Evolutionary conservation across 2,888 invertebrate species (phyloP), one percentile per base, ranked within the genome.

Genomic region (Siphlonurus alternatus): DNA sequence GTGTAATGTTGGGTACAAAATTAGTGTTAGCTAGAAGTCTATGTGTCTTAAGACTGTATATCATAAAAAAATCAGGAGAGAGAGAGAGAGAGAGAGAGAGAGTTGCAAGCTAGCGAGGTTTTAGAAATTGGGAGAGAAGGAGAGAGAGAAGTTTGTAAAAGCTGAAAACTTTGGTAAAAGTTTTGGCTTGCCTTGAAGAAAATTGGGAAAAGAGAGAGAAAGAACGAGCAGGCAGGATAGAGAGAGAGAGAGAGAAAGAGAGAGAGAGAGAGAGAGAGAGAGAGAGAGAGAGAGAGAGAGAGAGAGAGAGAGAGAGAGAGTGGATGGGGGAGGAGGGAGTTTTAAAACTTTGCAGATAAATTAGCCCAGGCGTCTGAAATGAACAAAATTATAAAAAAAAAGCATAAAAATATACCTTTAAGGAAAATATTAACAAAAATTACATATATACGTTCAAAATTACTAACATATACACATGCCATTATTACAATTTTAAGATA

Each of bases 111-210:
- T 38, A 38, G n/a, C 38, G 38, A 38, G 38, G 38, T 38, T 38
- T 38, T 38, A 38, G 38, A 38, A 38, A 38, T 38, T 38, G 38
- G 15, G 38, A 38, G 38, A 38, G 38, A 38, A 15, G 15, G 38
- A 38, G 38, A 38, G 38, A 38, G 38, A 38, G 38, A 56, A 56
- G 56, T 56, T 56, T 56, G 56, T 56, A 56, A 56, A 56, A 56
- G 56, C 56, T 56, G 56, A 56, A 56, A 56, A 56, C 56, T 56
- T 56, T 56, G 56, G 56, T 22, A 56, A 56, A 56, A 56, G 56
- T 56, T 56, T 56, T 56, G 56, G 56, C 56, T 56, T 56, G 56
- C 56, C 56, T 56, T 56, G 56, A 56, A 56, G 56, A 56, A 56
- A 56, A 56, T 56, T 56, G 56, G 20, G 56, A 56, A 56, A n/a